phyloP scores from a whole-genome alignment of 2,113 vertebrate species.

The Lota lota region DNA sequence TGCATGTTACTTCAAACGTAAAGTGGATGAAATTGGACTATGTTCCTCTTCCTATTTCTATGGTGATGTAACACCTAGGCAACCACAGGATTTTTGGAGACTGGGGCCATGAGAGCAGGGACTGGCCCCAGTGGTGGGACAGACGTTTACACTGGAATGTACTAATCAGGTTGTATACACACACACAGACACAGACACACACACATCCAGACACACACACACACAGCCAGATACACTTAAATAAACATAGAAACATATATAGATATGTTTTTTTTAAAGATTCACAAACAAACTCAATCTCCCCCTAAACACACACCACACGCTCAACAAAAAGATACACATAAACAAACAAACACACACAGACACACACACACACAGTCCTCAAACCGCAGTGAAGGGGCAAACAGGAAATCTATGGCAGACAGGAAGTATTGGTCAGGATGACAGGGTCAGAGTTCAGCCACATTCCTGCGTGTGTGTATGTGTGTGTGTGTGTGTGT shows the following conservation, averaged over 20 bases:
- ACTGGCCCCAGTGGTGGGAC: slow-evolving; percentile 6
- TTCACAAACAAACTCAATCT: too few species aligned
- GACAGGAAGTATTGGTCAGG: slow-evolving; percentile 53
- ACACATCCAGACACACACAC: not conserved
- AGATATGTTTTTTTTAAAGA: too few species aligned
- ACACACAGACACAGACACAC: not conserved
- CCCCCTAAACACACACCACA: not conserved
- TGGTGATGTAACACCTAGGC: slow-evolving; percentile 24
- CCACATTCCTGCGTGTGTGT: not conserved
- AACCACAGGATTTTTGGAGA: slow-evolving; percentile 20
- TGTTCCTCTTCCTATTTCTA: slow-evolving; percentile 12
- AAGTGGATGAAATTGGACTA: not conserved
- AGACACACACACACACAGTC: not conserved
- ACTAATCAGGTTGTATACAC: slow-evolving; percentile 19
- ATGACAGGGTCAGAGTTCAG: slow-evolving; percentile 35
- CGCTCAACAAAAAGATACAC: not conserved
- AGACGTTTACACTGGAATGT: slow-evolving; percentile 31
- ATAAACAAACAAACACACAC: not conserved
- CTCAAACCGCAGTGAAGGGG: slow-evolving; percentile 9
- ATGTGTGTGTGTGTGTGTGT: too few species aligned
- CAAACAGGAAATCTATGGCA: slow-evolving; percentile 55
- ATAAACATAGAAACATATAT: too few species aligned
- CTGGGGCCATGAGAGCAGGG: slow-evolving; percentile 11
- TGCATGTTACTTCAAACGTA: not conserved
- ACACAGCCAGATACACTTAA: too few species aligned